Conservation (phyloP, 2,888 invertebrate species). For the Nebria brevicollis region DNA sequence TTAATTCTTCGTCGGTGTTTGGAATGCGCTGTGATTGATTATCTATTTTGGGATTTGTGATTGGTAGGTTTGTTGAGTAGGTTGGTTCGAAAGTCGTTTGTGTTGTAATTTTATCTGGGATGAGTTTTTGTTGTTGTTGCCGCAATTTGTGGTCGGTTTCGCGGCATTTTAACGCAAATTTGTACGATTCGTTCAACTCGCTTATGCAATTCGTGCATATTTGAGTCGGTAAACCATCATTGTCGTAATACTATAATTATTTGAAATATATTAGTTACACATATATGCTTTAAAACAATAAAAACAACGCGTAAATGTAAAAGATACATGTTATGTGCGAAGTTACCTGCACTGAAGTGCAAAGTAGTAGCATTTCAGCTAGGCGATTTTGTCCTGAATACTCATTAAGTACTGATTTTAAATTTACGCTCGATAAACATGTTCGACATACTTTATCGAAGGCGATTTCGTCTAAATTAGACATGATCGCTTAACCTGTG, state of each 20-base stretch:
- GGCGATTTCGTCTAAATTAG: not conserved
- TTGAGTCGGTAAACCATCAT: not conserved
- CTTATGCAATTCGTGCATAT: constrained; percentile 30
- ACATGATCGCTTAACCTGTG: not conserved
- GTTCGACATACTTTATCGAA: not conserved
- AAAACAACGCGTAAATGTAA: too few relatives aligned
- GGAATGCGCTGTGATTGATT: too few relatives aligned
- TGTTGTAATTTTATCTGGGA: not conserved
- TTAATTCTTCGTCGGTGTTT: not conserved
- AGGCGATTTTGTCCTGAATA: not conserved
- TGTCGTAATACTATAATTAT: not conserved
- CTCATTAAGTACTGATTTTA: not conserved
- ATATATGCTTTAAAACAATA: too few relatives aligned
- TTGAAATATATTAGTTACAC: too few relatives aligned
- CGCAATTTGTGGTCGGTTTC: constrained; percentile 19
- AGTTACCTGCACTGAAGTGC: not conserved
- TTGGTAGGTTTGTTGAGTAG: too few relatives aligned
- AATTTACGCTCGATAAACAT: not conserved
- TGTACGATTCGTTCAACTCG: constrained; percentile 26
- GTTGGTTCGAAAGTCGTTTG: too few relatives aligned
- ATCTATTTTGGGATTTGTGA: not conserved
- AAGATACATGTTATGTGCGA: too few relatives aligned
- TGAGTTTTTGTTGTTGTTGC: not conserved
- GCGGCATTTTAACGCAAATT: constrained; percentile 29
- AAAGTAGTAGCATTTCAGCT: not conserved